Percentiles rank a stretch among this genome's conserved stretches.
phyloP scores from a whole-genome alignment of 2,113 vertebrate species.

The Peromyscus californicus region DNA sequence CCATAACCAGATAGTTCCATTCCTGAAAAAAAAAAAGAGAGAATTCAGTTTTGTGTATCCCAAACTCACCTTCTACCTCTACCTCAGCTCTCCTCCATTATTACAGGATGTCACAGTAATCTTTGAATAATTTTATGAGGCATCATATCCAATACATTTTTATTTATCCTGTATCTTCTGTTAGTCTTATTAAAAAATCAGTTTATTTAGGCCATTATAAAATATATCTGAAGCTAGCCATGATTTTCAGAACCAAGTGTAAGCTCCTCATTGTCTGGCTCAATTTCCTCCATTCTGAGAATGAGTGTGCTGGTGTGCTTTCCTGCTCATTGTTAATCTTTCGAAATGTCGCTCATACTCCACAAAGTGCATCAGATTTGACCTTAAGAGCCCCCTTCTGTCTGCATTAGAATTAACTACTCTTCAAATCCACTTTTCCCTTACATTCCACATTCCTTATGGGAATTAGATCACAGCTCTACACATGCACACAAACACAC shows the following conservation, averaged over 20 bases:
- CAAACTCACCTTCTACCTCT: not conserved
- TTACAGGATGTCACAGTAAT: not conserved
- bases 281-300: not conserved
- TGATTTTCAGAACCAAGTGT: conserved; percentile 43
- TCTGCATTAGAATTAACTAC: not conserved
- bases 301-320: not conserved
- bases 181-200: not conserved
- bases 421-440: not conserved
- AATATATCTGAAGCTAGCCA: not conserved
- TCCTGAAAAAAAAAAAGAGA: conserved; percentile 77
- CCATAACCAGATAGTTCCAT: conserved; percentile 80
- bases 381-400: not conserved
- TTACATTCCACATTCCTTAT: not conserved
- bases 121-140: not conserved
- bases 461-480: not conserved
- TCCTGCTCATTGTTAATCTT: not conserved
- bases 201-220: not conserved
- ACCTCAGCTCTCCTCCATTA: not conserved
- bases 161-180: not conserved
- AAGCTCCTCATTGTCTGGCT: not conserved
- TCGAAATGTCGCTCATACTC: not conserved
- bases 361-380: not conserved
- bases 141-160: not conserved
- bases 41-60: not conserved
- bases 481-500: not conserved